phyloP scores from a whole-genome alignment of 2,888 invertebrate species.

The Nymphalis c-album region DNA sequence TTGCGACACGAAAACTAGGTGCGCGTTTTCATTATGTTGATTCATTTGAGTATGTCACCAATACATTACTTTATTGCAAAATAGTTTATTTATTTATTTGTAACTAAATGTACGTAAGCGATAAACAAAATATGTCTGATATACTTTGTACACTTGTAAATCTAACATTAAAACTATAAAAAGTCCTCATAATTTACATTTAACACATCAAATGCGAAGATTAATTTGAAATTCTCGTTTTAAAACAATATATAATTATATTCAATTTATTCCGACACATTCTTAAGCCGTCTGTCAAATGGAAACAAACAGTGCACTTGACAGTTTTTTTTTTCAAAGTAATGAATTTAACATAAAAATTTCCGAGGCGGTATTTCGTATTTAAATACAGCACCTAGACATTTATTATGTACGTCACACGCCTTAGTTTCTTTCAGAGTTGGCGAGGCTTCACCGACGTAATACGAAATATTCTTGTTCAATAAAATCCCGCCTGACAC shows the following conservation, averaged over 20 bases:
- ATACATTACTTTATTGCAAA: background rate
- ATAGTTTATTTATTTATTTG: too few species aligned
- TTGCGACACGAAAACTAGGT: constrained; percentile 7
- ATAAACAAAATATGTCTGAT: too few species aligned
- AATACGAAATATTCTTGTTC: constrained; percentile 18
- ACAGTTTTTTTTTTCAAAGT: constrained; percentile 21
- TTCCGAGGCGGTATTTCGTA: constrained; percentile 30
- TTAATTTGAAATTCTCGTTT: too few species aligned
- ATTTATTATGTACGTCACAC: constrained; percentile 34
- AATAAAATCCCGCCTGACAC: constrained; percentile 27
- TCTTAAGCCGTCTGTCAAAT: background rate
- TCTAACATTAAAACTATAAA: too few species aligned
- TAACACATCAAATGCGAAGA: too few species aligned
- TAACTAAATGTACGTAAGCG: too few species aligned
- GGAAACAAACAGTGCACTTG: constrained; percentile 16
- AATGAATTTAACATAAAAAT: constrained; percentile 25
- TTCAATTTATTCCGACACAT: background rate
- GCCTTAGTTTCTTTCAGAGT: constrained; percentile 24
- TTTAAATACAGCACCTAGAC: constrained; percentile 30
- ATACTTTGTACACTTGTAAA: too few species aligned
- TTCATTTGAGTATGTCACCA: background rate
- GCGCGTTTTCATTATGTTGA: constrained; percentile 14
- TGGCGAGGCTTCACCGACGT: constrained; percentile 15
- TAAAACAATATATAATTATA: too few species aligned
- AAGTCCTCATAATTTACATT: too few species aligned